These are phyloP conservation scores for Eustalomyia histrio DNA, from an alignment of 2,888 invertebrate species.

Conservation along the genomic window DNA sequence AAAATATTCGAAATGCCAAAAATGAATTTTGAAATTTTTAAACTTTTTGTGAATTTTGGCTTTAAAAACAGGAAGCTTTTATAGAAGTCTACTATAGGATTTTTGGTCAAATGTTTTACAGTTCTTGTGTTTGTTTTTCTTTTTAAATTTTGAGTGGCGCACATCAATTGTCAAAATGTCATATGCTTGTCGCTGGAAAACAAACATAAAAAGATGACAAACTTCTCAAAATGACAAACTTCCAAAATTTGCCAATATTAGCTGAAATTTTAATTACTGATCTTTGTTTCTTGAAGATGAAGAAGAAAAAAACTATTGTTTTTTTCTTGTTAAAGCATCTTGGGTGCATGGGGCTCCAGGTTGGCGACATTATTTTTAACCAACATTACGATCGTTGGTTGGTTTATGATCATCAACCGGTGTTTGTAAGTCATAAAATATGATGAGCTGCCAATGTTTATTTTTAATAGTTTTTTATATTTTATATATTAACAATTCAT, in stretches of 20 bases:
- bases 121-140: neutral
- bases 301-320: neutral
- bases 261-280: conserved; percentile 79
- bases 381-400: conserved; percentile 19
- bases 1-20: conserved; percentile 75
- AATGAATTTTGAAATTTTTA: conserved; percentile 71
- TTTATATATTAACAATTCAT: conserved; percentile 56
- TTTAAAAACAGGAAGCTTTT: conserved; percentile 34
- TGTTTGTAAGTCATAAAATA: conserved; percentile 65
- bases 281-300: conserved; percentile 37
- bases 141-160: conserved; percentile 62
- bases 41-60: conserved; percentile 46
- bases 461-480: conserved; percentile 50
- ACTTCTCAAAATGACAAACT: conserved; percentile 58
- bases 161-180: conserved; percentile 77
- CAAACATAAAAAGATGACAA: conserved; percentile 61
- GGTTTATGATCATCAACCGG: conserved; percentile 32
- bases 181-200: conserved; percentile 76
- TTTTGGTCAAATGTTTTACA: conserved; percentile 36
- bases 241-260: conserved; percentile 71
- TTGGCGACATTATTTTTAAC: conserved; percentile 60
- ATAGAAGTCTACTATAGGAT: conserved; percentile 25
- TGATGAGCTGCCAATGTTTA: conserved; percentile 65
- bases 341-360: conserved; percentile 56
- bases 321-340: conserved; percentile 32